Base-by-base conservation (phyloP, 2,113 vertebrate genomes). In the Ptyas mucosa region DNA sequence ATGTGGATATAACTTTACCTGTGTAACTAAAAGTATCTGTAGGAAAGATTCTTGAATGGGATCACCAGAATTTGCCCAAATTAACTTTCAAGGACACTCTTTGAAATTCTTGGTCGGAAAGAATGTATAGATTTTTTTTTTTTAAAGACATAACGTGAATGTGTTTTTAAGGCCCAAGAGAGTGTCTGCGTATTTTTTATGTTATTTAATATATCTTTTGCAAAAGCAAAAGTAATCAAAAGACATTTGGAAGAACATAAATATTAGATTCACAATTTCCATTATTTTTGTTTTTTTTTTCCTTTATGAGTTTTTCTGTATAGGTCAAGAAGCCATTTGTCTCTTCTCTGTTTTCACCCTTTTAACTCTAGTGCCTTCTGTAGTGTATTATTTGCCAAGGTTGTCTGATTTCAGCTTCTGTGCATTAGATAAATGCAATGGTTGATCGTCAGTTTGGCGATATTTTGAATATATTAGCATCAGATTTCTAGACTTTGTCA, bases 401-500 rank as follows among this genome's bases (percentile, higher is more conserved):
- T 87, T 64, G 7, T 51, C 21, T 54, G n/a, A 54, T 29, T 75
- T 29, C 12, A 92, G 14, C 86, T 88, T 92, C n/a, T 43, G 5
- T 26, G 49, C 54, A 69, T 49, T 29, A 14, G 26, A 64, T 55
- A 5, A 21, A 64, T 18, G 15, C 43, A n/a, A n/a, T 69, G 86
- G 57, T 52, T 92, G n/a, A 34, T 53, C 14, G 29, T 43, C 49
- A 53, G 4, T 29, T 55, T 26, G 51, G 93, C 95, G 18, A 51
- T 90, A 15, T 92, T 34, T 15, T 95, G 90, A 94, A 20, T 51
- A 94, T n/a, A 58, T 51, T 53, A 54, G 21, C 81, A 88, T 75
- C 93, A 94, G 87, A 88, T 95, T 43, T 94, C 93, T 94, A 94
- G 87, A 91, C 91, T 52, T n/a, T 52, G 51, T 93, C 90, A 89